A percentile compares a stretch with the other conserved stretches of the same genome.
These are phyloP conservation scores for Hypomesus transpacificus DNA, from an alignment of 2,113 vertebrate genomes.

Conservation along the genomic window DNA sequence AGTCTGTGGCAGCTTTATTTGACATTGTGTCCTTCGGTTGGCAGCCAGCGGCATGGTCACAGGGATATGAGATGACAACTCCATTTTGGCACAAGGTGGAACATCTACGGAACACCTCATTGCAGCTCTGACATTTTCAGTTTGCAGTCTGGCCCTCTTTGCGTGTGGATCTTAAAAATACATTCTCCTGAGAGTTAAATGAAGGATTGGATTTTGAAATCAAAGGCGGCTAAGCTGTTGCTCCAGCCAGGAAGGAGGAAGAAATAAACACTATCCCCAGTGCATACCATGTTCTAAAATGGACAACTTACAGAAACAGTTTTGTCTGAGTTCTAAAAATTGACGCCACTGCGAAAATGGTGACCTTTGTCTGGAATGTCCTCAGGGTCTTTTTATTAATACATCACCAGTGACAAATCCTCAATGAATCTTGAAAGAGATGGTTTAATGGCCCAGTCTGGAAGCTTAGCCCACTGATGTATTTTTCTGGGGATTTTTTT, in stretches of 20 bases:
- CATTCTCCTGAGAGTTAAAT: neutral
- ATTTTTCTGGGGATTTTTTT: too few relatives aligned
- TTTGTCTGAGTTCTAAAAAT: neutral
- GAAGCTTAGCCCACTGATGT: too few relatives aligned
- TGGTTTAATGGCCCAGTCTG: too few relatives aligned
- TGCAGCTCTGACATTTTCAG: conserved; percentile 30
- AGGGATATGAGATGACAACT: conserved; percentile 10
- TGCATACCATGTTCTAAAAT: neutral
- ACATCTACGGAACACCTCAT: neutral
- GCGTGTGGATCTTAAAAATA: conserved; percentile 15
- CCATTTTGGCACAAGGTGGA: neutral
- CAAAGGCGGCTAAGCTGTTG: neutral
- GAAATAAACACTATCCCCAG: neutral
- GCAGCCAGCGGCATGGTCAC: neutral
- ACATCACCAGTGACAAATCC: too few relatives aligned
- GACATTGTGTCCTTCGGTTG: too few relatives aligned
- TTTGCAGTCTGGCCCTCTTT: conserved; percentile 11
- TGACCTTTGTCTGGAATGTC: neutral
- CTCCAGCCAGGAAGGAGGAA: neutral
- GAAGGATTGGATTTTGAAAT: conserved; percentile 7
- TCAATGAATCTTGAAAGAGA: too few relatives aligned
- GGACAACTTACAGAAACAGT: neutral
- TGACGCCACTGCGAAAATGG: neutral
- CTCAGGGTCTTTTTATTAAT: neutral
- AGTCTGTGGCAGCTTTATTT: too few relatives aligned